These are phyloP conservation scores for Meteorus colon DNA, from an alignment of 2,888 invertebrate genomes.

Conservation along the genomic window DNA sequence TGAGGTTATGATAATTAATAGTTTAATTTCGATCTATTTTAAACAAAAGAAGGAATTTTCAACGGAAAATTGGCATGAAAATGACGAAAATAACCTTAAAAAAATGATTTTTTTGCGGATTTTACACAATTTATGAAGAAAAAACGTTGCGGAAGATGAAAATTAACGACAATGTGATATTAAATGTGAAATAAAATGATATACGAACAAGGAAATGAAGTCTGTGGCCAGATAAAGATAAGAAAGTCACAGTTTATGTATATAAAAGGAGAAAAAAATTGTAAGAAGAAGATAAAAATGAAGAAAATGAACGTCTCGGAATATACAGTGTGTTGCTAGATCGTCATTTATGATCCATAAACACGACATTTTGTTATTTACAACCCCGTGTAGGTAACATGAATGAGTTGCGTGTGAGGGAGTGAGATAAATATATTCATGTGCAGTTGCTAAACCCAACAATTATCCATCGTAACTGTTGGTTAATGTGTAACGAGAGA, in stretches of 20 bases:
- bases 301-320: too few species aligned
- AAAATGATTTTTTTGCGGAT: too few species aligned
- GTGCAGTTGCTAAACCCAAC: constrained; percentile 55
- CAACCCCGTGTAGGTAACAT: constrained; percentile 39
- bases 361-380: constrained; percentile 67
- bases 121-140: too few species aligned
- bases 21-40: too few species aligned
- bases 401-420: background rate
- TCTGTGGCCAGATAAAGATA: background rate
- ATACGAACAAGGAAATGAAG: background rate
- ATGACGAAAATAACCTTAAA: too few species aligned
- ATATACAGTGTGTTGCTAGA: constrained; percentile 46
- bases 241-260: background rate
- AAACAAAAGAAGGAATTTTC: too few species aligned
- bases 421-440: constrained; percentile 32
- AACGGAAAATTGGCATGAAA: too few species aligned
- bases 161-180: background rate
- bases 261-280: background rate
- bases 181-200: background rate
- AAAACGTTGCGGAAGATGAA: background rate
- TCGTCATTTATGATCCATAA: constrained; percentile 69
- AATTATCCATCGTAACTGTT: constrained; percentile 66
- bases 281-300: background rate
- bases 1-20: too few species aligned
- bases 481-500: constrained; percentile 60